Base-by-base conservation (phyloP, 2,888 invertebrate genomes). In the Augochlorella aurata region DNA sequence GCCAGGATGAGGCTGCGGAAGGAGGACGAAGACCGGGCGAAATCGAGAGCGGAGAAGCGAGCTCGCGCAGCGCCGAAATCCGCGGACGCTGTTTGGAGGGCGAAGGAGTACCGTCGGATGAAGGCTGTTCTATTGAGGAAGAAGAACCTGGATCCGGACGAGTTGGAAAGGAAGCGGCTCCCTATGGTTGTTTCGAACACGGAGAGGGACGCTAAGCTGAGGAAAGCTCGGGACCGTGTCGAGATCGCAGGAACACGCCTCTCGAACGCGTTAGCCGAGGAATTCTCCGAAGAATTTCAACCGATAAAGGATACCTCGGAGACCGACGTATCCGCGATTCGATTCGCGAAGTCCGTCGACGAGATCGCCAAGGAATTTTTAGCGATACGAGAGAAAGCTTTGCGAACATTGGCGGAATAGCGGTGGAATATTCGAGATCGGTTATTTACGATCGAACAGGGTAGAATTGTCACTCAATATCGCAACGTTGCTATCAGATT, bases 101-200 rank as follows among this genome's bases (percentile, higher is more conserved):
- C 94, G 84, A 94, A 96, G 71, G 95, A 96, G 89, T 94, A 95
- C 45, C 95, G 95, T 79, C 94, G 96, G 1, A 96, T 97, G 88
- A 94, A 95, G 92, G 90, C 94, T 90, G 94, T 96, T 87, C 94
- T 97, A 89, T 92, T 96, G 71, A 94, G 94, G 1, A 96, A 96
- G 83, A 96, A 96, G 88, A 94, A 95, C 87, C 94, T 96, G 52
- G 95, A 95, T 74, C 95, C 95, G 80, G 94, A 94, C n/a, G 94
- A 95, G 85, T 89, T 96, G 18, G 94, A 95, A 79, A 95, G 95
- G 86, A 94, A 95, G 52, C 95, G 95, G 86, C 94, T 94, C 86
- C 96, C 96, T 0, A 89, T 96, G 47, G 93, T 95, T 79, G 94
- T 95, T 84, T 90, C 95, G 94, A 95, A 92, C 91, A 94, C 71